Percentiles rank a stretch among this genome's conserved stretches.
Evolutionary conservation across 1,140 invertebrate species (phyloP).

Genomic region (Thaumatotibia leucotreta): DNA sequence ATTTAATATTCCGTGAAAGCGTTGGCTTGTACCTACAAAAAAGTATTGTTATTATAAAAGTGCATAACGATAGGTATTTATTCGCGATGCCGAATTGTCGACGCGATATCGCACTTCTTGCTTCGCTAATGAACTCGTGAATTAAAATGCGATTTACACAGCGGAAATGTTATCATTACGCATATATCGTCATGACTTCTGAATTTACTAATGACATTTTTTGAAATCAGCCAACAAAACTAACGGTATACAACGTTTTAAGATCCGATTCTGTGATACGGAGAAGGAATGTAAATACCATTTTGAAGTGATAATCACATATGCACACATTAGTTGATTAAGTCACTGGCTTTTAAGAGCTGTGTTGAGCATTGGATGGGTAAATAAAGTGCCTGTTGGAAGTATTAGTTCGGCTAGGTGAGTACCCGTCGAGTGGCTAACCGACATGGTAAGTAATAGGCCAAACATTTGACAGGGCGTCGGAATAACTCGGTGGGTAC

Average conservation of each 20-base stretch:
- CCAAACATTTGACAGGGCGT: conserved; percentile 50
- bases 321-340: conserved; percentile 57
- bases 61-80: neutral
- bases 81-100: neutral
- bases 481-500: conserved; percentile 22
- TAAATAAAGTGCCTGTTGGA: conserved; percentile 46
- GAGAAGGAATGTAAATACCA: conserved; percentile 18
- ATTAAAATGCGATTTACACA: conserved; percentile 9
- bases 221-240: neutral
- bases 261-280: conserved; percentile 19
- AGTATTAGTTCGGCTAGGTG: conserved; percentile 23
- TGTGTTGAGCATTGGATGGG: conserved; percentile 38
- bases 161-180: conserved; percentile 11
- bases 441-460: conserved; percentile 54
- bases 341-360: conserved; percentile 54
- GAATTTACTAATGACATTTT: neutral
- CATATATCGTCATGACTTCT: neutral
- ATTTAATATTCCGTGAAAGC: neutral
- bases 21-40: neutral
- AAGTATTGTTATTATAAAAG: neutral
- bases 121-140: conserved; percentile 5
- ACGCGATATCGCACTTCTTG: conserved; percentile 9
- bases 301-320: conserved; percentile 49
- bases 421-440: conserved; percentile 36
- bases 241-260: conserved; percentile 13